Conservation (phyloP, 1,140 invertebrate species). For the Drosophila murphyi region DNA sequence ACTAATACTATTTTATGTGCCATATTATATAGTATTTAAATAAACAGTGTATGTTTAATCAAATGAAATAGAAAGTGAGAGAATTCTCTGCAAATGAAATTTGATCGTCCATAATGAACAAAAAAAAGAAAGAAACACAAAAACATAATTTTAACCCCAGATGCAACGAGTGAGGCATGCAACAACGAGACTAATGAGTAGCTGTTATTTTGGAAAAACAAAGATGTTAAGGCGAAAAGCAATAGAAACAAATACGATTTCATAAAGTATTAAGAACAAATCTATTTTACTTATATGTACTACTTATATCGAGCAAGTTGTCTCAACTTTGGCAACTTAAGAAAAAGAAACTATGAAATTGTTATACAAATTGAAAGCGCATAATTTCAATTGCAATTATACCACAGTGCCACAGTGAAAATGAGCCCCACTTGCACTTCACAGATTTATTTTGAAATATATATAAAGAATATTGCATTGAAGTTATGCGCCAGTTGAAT, state of each 20-base stretch:
- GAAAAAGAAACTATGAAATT: slow-evolving; percentile 5
- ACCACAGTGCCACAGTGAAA: slow-evolving; percentile 28
- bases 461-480: slow-evolving; percentile 16
- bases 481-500: slow-evolving; percentile 37
- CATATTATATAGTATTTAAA: slow-evolving; percentile 55
- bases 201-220: slow-evolving; percentile 17
- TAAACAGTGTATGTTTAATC: background rate
- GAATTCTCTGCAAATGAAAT: slow-evolving; percentile 2
- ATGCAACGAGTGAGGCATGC: slow-evolving; percentile 49
- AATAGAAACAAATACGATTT: slow-evolving; percentile 36
- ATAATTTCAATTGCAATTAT: slow-evolving; percentile 41
- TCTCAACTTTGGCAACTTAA: too few relatives aligned
- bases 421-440: slow-evolving; percentile 33
- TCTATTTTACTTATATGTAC: slow-evolving; percentile 15
- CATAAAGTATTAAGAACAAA: slow-evolving; percentile 4
- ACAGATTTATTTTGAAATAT: background rate
- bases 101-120: slow-evolving; percentile 38
- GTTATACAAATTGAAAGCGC: slow-evolving; percentile 27
- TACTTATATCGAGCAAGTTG: too few relatives aligned
- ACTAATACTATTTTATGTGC: slow-evolving; percentile 76
- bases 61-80: slow-evolving; percentile 15
- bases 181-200: slow-evolving; percentile 52
- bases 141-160: background rate
- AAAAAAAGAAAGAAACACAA: slow-evolving; percentile 18
- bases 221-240: slow-evolving; percentile 4